phyloP scores from a whole-genome alignment of 2,797 vertebrate species.

The Amniataba percoides region DNA sequence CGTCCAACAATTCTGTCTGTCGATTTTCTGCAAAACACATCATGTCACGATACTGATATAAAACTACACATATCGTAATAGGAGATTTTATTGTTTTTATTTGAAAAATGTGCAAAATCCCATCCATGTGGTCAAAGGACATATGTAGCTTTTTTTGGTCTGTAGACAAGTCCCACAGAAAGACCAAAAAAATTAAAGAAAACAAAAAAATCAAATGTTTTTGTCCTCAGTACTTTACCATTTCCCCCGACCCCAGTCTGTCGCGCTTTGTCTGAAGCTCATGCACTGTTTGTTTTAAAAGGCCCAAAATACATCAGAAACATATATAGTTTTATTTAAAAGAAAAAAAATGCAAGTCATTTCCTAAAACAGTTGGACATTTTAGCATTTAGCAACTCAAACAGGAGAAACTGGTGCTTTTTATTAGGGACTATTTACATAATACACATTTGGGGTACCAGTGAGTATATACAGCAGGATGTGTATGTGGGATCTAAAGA shows the following conservation, averaged over 20 bases:
- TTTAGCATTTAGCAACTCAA: not conserved
- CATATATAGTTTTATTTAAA: not conserved
- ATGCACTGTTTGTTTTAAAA: not conserved
- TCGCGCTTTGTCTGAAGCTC: not conserved
- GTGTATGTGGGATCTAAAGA: not conserved
- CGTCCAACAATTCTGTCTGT: not conserved
- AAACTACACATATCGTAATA: not conserved
- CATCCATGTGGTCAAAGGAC: not conserved
- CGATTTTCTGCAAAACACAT: not conserved
- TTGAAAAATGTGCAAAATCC: not conserved
- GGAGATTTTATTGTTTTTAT: not conserved
- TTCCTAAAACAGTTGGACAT: not conserved
- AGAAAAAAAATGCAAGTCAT: not conserved
- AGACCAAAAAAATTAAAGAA: no score
- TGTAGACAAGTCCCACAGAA: no score
- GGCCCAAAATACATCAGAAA: not conserved
- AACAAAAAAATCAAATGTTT: not conserved
- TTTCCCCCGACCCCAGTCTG: not conserved
- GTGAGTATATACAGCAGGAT: not conserved
- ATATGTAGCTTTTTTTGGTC: not conserved
- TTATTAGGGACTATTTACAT: constrained; percentile 1
- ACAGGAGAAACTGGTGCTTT: not conserved
- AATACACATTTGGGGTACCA: not conserved
- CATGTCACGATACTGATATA: not conserved
- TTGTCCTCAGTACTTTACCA: not conserved